A percentile compares a stretch with the other conserved stretches of the same genome.
These are phyloP conservation scores for Callaeas wilsoni DNA, from an alignment of 2,113 vertebrate species.

Conservation along the genomic window DNA sequence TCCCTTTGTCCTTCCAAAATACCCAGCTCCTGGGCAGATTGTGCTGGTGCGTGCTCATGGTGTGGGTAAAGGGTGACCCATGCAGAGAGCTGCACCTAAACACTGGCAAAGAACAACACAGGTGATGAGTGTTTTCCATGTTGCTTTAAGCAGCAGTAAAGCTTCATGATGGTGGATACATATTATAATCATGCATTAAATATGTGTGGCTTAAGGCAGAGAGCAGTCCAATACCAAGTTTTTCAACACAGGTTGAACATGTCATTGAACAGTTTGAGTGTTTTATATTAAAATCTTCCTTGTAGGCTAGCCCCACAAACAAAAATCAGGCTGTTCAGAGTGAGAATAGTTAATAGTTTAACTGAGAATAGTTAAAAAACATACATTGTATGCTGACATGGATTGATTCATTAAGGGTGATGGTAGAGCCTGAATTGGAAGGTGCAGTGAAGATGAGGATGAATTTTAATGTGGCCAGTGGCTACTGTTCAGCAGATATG, in stretches of 20 bases:
- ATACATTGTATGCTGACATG: neutral
- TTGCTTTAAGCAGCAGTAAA: constrained; percentile 17
- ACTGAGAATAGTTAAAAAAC: too few species aligned
- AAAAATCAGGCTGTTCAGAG: neutral
- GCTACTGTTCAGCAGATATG: constrained; percentile 46
- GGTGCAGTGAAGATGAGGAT: constrained; percentile 18
- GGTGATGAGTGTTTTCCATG: neutral
- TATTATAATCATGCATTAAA: neutral
- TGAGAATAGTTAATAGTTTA: neutral
- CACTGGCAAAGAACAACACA: neutral
- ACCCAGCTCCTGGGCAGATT: neutral
- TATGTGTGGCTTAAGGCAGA: neutral
- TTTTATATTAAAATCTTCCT: neutral
- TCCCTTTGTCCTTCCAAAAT: neutral
- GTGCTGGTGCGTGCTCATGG: neutral
- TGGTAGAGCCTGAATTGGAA: neutral
- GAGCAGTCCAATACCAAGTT: neutral
- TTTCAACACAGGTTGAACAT: constrained; percentile 9
- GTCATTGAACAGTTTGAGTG: neutral
- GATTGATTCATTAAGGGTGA: constrained; percentile 24
- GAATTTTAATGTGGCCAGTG: constrained; percentile 51
- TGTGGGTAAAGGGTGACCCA: neutral
- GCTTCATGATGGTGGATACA: neutral
- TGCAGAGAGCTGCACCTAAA: neutral
- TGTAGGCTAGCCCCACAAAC: neutral